A percentile compares a stretch with the other conserved stretches of the same genome.
Evolutionary conservation across 2,797 vertebrate species (phyloP).

Genomic region (Eulemur coronatus): DNA sequence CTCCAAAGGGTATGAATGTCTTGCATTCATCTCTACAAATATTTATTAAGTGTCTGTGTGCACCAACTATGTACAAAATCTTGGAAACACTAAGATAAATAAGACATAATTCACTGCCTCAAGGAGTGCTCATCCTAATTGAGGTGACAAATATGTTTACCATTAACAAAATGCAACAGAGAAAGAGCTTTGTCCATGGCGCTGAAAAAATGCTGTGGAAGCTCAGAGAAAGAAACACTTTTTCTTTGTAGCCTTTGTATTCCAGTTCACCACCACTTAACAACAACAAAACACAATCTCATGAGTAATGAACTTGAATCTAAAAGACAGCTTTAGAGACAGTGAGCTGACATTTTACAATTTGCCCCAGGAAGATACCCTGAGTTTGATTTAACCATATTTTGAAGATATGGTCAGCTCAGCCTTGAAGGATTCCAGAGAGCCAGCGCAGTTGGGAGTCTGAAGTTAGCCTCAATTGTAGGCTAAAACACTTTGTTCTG

Average conservation of each 20-base stretch:
- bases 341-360: neutral
- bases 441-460: neutral
- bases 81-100: neutral
- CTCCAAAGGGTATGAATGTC: neutral
- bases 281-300: neutral
- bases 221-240: neutral
- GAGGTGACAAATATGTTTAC: neutral
- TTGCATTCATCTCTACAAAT: neutral
- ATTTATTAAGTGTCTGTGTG: neutral
- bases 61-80: neutral
- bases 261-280: neutral
- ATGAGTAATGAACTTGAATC: neutral
- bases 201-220: neutral
- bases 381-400: neutral
- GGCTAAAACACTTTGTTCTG: neutral
- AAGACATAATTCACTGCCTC: neutral
- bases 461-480: neutral
- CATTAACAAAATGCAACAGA: neutral
- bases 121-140: neutral
- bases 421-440: neutral
- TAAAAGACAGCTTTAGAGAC: neutral
- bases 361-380: neutral
- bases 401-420: neutral
- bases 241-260: neutral
- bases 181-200: accelerated